Percentiles rank a stretch among this genome's conserved stretches.
These are phyloP conservation scores for Lophotriccus pileatus DNA, from an alignment of 2,797 vertebrate species.

Conservation along the genomic window DNA sequence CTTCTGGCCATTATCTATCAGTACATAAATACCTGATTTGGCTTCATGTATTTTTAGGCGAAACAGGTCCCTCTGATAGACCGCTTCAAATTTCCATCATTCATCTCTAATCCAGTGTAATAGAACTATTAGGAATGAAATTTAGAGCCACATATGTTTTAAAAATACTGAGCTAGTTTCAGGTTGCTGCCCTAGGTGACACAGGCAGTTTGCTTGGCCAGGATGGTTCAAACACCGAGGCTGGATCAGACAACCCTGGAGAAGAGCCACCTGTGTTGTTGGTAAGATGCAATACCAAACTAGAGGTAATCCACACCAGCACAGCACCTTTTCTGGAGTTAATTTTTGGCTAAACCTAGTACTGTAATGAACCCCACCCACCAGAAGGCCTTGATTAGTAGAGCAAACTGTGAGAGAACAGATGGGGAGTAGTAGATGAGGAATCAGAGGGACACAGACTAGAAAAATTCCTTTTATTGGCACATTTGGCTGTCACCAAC, in stretches of 20 bases:
- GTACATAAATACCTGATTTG: not conserved
- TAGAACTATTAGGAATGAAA: not conserved
- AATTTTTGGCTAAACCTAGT: not conserved
- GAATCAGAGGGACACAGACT: not conserved
- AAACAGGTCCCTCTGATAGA: not conserved
- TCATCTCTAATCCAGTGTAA: not conserved
- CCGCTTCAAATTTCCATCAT: not conserved
- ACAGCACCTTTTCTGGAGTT: not conserved
- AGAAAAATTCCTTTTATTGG: not conserved
- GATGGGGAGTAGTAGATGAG: not conserved
- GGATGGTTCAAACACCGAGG: not conserved
- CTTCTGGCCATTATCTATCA: not conserved
- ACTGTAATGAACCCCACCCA: not conserved
- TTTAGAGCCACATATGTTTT: not conserved
- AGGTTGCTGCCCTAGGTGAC: not conserved
- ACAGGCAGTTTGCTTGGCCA: not conserved
- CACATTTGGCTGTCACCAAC: not conserved
- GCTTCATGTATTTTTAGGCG: not conserved
- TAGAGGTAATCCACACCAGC: not conserved
- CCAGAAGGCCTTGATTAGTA: not conserved
- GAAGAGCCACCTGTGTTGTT: not conserved
- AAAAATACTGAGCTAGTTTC: not conserved
- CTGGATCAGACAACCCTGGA: not conserved
- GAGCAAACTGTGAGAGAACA: not conserved
- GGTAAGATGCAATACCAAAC: not conserved